phyloP scores from a whole-genome alignment of 2,113 vertebrate species.

The Eublepharis macularius region DNA sequence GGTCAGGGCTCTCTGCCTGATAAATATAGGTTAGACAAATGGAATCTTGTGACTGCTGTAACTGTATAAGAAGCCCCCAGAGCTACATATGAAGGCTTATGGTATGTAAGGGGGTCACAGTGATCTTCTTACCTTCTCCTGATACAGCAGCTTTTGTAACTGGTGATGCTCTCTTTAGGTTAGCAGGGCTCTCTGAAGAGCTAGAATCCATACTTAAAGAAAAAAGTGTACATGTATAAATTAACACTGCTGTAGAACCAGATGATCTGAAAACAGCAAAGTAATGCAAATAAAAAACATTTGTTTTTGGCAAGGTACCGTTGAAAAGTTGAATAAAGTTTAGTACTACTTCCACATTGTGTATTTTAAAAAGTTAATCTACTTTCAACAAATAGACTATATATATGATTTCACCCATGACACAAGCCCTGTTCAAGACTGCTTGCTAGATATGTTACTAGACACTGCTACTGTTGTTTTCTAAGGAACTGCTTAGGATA shows the following conservation, averaged over 20 bases:
- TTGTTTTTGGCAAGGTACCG: background rate
- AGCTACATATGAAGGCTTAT: no score
- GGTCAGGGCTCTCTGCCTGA: no score
- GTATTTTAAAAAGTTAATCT: background rate
- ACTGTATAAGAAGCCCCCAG: no score
- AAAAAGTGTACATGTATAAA: slow-evolving; percentile 45
- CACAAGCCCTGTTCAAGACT: no score
- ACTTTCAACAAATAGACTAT: background rate
- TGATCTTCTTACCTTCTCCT: slow-evolving; percentile 87
- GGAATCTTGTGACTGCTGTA: no score
- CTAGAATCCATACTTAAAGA: slow-evolving; percentile 86
- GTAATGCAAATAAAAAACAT: background rate
- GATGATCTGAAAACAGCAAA: background rate
- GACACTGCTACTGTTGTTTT: no score
- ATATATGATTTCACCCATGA: no score
- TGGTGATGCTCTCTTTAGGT: slow-evolving; percentile 90
- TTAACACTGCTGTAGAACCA: background rate
- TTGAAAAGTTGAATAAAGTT: no score
- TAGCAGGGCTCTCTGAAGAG: slow-evolving; percentile 91
- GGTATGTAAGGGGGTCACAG: no score
- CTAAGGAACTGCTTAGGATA: no score
- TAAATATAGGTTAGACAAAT: no score
- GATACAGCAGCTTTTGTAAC: slow-evolving; percentile 81
- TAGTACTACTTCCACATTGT: background rate
- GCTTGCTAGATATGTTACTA: no score